phyloP scores from a whole-genome alignment of 2,113 vertebrate species.

The Archilochus colubris region DNA sequence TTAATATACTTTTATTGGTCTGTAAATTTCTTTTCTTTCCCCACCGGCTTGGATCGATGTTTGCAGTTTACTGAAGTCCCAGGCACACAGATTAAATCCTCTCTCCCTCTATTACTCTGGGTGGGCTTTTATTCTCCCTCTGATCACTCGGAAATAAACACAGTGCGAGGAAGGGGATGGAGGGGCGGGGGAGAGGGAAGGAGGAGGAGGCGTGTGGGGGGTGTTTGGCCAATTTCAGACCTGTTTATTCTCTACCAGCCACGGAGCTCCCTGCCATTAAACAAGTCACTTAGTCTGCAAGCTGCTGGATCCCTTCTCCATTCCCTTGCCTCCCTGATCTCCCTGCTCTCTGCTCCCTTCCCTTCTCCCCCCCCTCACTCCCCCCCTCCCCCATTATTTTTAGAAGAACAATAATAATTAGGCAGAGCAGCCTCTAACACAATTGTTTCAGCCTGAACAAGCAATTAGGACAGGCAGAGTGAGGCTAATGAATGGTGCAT shows the following conservation, averaged over 20 bases:
- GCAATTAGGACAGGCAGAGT: slow-evolving; percentile 75
- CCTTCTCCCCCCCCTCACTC: not conserved
- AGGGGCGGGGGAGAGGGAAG: not conserved
- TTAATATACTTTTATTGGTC: slow-evolving; percentile 73
- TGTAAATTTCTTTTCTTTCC: slow-evolving; percentile 64
- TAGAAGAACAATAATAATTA: slow-evolving; percentile 74
- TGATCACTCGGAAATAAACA: slow-evolving; percentile 57
- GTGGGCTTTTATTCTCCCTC: slow-evolving; percentile 61
- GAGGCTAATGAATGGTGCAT: slow-evolving; percentile 71
- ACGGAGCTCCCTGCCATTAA: slow-evolving; percentile 16
- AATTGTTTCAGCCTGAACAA: slow-evolving; percentile 75
- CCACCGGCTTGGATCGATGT: slow-evolving; percentile 65
- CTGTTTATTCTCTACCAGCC: slow-evolving; percentile 36
- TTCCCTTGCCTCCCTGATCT: not conserved
- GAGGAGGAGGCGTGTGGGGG: not conserved
- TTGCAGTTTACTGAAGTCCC: slow-evolving; percentile 45
- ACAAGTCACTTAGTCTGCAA: slow-evolving; percentile 24
- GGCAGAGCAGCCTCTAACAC: slow-evolving; percentile 75
- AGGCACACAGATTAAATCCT: slow-evolving; percentile 65
- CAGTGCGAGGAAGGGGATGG: not conserved
- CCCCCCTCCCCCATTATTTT: slow-evolving; percentile 31
- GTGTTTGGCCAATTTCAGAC: not conserved
- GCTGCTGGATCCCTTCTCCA: not conserved
- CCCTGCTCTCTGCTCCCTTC: not conserved
- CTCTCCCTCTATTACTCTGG: slow-evolving; percentile 58